Base-by-base conservation (phyloP, 2,888 invertebrate genomes). In the Leucania comma region DNA sequence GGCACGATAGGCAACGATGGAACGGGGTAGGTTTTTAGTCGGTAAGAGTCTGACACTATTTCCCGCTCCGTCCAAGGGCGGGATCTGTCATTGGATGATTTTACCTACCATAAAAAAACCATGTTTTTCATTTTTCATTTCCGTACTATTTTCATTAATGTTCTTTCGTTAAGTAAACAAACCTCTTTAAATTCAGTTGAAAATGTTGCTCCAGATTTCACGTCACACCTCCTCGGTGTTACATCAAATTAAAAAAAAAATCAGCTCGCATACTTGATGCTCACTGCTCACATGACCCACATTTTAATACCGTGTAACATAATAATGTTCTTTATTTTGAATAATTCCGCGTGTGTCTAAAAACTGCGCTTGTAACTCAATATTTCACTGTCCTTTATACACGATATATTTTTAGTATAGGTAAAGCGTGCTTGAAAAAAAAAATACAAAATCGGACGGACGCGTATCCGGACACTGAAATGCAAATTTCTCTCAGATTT, bases 201-300 rank as follows among this genome's bases (percentile, higher is more conserved):
- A 59, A 75, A 64, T 68, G 61, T 76, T 53, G 61, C 67, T 56
- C 51, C 46, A 65, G 61, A 69, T 79, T 57, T 75, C 17, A 29
- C 51, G 76, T 59, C 67, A 71, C 67, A 51, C 50, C 20, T 74
- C 14, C 32, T 26, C 42, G 29, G 60, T 42, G 29, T 59, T 22
- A 64, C 42, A 70, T 79, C 50, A 76, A 72, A 82, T 78, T 73
- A 58, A 82, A 77, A 42, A 74, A 78, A 72, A 46, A 58, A 58
- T 65, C 51, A 42, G 61, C 32, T 54, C 53, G 26, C 74, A 53
- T 62, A 63, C 62, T 35, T 62, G 53, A 26, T 51, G 54, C 62
- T 50, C 51, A 58, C 59, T 53, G 54, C 58, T 58, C 59, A 42
- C 70, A 60, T 81, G 82, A 83, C 82, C 82, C 56, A 82, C 59